Base-by-base conservation (phyloP, 1,140 invertebrate genomes). In the Thaumetopoea pityocampa region DNA sequence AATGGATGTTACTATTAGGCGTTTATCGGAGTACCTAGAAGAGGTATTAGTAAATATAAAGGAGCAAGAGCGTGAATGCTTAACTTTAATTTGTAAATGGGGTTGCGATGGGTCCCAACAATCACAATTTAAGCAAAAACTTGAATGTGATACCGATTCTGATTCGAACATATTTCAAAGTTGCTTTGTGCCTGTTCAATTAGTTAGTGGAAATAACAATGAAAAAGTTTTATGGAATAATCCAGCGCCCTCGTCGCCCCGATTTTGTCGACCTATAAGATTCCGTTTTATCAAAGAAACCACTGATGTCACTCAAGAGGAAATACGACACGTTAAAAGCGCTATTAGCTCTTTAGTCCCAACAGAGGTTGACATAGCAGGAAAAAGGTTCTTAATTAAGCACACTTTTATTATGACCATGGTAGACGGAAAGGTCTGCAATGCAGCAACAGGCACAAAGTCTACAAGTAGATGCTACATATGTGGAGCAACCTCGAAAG, bases 391-490 rank as follows among this genome's bases (percentile, higher is more conserved):
- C 19, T 30, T 16, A 16, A 17, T 2, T 1, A 19, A n/a, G 9
- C 12, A 16, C 9, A 36, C 34, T 26, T 29, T 42, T 16, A 18
- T 43, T n/a, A 51, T 77, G 10, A 82, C 72, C 12, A 82, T 85
- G 70, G 55, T 86, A 7, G 77, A 86, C 43, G 72, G 61, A 5
- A 85, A 87, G 63, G 70, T 84, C 2, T 77, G 68, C 26, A 84
- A 86, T 50, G 67, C 70, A 4, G 37, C 70, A 11, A 74, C 68
- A 5, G 33, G 33, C 0, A 84, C 65, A 17, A 55, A 23, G 40
- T 85, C 74, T 9, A 59, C 78, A 6, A 49, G 42, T 26, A 47
- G 57, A 7, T 86, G 80, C 37, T 82, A 73, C 42, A 64, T 82
- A 14, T 83, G 74, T 51, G 50, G 52, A n/a, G 19, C 29, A 10